Evolutionary conservation across 2,888 invertebrate species (phyloP).

Genomic region (Leptopilina myrica): DNA sequence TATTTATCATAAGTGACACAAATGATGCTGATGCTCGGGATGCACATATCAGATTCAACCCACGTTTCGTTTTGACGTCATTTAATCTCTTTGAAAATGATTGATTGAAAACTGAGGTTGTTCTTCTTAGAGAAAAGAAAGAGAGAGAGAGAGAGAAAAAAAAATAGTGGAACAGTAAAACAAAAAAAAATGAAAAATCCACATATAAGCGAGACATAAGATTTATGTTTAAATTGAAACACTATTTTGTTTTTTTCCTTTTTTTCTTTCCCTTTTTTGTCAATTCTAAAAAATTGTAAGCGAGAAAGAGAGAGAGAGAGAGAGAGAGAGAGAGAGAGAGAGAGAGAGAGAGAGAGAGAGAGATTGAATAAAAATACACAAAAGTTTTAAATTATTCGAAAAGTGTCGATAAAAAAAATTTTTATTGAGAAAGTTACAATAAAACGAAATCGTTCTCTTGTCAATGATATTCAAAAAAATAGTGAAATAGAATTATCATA

Average conservation of each 20-base stretch:
- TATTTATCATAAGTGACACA: constrained; percentile 2
- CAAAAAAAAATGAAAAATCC: not conserved
- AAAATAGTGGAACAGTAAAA: not conserved
- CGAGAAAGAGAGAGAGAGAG: not conserved
- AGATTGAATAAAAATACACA: not conserved
- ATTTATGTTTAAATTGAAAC: not conserved
- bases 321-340: too few relatives aligned
- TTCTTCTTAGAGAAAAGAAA: not conserved
- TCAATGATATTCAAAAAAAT: constrained; percentile 11
- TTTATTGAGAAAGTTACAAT: constrained; percentile 7
- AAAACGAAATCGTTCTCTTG: not conserved
- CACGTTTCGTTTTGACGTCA: constrained; percentile 12
- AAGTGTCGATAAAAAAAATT: constrained; percentile 4
- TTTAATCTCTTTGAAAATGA: constrained; percentile 4
- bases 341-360: too few relatives aligned
- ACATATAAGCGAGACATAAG: not conserved
- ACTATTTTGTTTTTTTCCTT: not conserved
- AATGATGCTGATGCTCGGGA: constrained; percentile 2
- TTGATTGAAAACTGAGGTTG: not conserved
- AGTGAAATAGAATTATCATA: constrained; percentile 20
- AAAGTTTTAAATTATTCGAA: constrained; percentile 1
- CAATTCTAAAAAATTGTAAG: too few relatives aligned
- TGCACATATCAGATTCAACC: constrained; percentile 10
- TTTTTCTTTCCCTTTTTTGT: too few relatives aligned
- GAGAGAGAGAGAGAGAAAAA: not conserved